A percentile compares a stretch with the other conserved stretches of the same genome.
Conservation (phyloP, 2,797 vertebrate species). For the Trachops cirrhosus region DNA sequence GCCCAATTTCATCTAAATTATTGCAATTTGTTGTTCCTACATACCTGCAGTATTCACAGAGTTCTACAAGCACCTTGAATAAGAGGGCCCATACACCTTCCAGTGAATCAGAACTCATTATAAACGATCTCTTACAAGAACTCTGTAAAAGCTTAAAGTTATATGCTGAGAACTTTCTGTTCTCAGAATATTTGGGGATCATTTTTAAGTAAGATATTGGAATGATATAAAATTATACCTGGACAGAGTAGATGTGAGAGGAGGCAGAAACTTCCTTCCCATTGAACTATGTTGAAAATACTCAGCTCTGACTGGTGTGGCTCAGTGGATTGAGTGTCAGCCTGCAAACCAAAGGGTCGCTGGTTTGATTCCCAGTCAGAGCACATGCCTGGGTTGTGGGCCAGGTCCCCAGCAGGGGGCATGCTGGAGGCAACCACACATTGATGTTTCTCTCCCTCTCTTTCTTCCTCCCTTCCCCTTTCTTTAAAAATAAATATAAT, state of each 20-base stretch:
- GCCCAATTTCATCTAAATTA: background rate
- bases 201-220: slow-evolving; percentile 1
- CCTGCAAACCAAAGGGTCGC: too few species aligned
- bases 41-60: background rate
- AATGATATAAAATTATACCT: background rate
- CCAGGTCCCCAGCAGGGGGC: too few species aligned
- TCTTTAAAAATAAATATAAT: too few species aligned
- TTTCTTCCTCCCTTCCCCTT: too few species aligned
- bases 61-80: background rate
- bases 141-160: background rate
- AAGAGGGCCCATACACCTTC: background rate
- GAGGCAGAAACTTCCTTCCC: background rate
- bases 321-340: too few species aligned
- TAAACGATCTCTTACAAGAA: background rate
- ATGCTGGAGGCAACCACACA: too few species aligned
- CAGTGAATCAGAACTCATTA: background rate
- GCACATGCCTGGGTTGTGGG: too few species aligned
- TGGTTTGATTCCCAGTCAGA: too few species aligned
- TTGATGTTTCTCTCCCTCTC: too few species aligned
- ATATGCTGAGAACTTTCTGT: background rate
- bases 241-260: background rate
- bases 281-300: background rate
- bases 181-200: background rate
- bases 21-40: background rate
- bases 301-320: background rate